Percentiles rank a stretch among this genome's conserved stretches.
Evolutionary conservation across 1,140 invertebrate species (phyloP).

Genomic region (Diabrotica virgifera): DNA sequence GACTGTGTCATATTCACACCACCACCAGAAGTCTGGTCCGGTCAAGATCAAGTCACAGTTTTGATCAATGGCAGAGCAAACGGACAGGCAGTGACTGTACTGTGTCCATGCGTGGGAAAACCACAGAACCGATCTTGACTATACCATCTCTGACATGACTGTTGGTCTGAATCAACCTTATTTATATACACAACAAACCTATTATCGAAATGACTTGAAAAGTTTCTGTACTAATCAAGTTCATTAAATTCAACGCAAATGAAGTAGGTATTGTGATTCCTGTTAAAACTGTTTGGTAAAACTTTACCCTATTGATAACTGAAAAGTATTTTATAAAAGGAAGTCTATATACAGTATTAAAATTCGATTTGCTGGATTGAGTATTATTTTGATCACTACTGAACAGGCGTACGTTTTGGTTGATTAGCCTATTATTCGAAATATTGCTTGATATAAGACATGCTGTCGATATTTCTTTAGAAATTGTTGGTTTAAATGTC

Average conservation of each 20-base stretch:
- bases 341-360: conserved; percentile 39
- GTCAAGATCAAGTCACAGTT: too few relatives aligned
- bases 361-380: conserved; percentile 16
- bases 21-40: neutral
- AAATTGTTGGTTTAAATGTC: too few relatives aligned
- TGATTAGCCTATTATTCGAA: too few relatives aligned
- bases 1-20: neutral
- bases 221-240: conserved; percentile 21
- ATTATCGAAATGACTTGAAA: conserved; percentile 9
- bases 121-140: too few relatives aligned
- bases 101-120: too few relatives aligned
- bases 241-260: conserved; percentile 14
- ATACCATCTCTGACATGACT: too few relatives aligned
- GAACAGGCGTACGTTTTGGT: too few relatives aligned
- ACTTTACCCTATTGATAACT: conserved; percentile 37
- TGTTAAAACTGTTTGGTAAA: conserved; percentile 34
- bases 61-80: too few relatives aligned
- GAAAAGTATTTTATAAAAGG: conserved; percentile 31
- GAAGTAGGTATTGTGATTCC: conserved; percentile 17
- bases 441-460: too few relatives aligned
- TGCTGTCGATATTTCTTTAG: too few relatives aligned
- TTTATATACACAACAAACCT: conserved; percentile 23
- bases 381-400: neutral
- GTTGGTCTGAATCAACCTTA: too few relatives aligned
- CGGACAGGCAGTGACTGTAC: conserved; percentile 1